Percentiles rank a stretch among this genome's conserved stretches.
Conservation (phyloP, 2,797 vertebrate genomes). For the Cyprinodon diabolis region DNA sequence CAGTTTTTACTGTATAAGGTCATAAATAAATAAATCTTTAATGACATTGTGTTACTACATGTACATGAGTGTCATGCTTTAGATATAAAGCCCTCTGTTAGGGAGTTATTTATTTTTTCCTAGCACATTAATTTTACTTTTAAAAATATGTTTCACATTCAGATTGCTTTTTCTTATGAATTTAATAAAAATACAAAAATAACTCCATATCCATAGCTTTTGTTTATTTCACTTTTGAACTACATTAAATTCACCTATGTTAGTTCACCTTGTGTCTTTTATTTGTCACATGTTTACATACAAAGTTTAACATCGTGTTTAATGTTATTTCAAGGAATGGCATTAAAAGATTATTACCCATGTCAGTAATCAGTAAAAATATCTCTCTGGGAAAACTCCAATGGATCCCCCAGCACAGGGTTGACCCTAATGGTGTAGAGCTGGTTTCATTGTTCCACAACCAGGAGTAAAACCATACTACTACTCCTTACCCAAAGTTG, state of each 20-base stretch:
- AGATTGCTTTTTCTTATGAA: too few species aligned
- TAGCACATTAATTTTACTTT: too few species aligned
- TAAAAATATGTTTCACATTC: too few species aligned
- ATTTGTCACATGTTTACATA: background rate
- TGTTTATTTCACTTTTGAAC: background rate
- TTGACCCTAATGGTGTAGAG: too few species aligned
- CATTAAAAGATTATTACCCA: background rate
- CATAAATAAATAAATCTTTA: background rate
- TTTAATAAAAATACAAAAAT: too few species aligned
- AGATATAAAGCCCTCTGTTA: too few species aligned
- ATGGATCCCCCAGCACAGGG: too few species aligned
- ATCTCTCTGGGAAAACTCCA: background rate
- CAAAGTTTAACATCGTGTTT: background rate
- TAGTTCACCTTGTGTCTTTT: background rate
- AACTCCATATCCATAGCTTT: background rate
- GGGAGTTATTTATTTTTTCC: too few species aligned
- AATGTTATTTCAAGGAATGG: background rate
- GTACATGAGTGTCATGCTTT: too few species aligned
- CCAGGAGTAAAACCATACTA: too few species aligned
- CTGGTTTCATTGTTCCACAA: too few species aligned
- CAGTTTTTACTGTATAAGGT: constrained; percentile 10
- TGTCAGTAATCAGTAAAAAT: background rate
- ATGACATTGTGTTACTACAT: background rate
- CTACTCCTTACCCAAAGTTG: too few species aligned
- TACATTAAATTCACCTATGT: background rate